Conservation (phyloP, 2,888 invertebrate genomes). For the Aquatica leii region DNA sequence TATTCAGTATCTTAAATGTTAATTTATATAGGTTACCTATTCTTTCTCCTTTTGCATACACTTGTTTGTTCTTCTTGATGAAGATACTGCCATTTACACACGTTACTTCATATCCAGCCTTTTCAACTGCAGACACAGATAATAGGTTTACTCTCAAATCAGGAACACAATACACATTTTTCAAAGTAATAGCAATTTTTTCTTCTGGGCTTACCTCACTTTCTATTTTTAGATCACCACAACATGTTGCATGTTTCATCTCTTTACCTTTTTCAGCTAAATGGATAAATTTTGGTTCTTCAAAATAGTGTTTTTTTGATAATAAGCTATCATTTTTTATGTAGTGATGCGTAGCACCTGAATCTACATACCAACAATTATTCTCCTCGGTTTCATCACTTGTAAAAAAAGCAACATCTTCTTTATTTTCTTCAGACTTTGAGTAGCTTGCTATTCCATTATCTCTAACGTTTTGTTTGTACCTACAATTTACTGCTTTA, state of each 20-base stretch:
- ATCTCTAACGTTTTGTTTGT: too few species aligned
- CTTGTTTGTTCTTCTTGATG: background rate
- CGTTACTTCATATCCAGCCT: slow-evolving; percentile 7
- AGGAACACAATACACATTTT: slow-evolving; percentile 47
- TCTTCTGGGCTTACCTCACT: slow-evolving; percentile 28
- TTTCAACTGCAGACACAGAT: slow-evolving; percentile 15
- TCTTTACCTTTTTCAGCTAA: slow-evolving; percentile 11
- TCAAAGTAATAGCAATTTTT: slow-evolving; percentile 30
- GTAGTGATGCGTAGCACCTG: slow-evolving; percentile 23
- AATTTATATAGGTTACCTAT: slow-evolving; percentile 6
- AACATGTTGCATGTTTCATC: slow-evolving; percentile 9
- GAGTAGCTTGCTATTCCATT: too few species aligned
- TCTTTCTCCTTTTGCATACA: background rate
- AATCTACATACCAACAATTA: slow-evolving; percentile 13
- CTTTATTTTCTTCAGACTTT: background rate
- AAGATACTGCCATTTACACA: background rate
- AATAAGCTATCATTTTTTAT: too few species aligned
- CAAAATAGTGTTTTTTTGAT: slow-evolving; percentile 11
- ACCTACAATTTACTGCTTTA: slow-evolving; percentile 2
- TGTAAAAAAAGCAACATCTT: background rate
- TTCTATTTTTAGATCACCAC: slow-evolving; percentile 15
- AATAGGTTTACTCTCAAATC: slow-evolving; percentile 38
- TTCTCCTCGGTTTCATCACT: background rate
- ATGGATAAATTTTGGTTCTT: slow-evolving; percentile 16
- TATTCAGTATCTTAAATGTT: background rate